phyloP scores from a whole-genome alignment of 2,113 vertebrate genomes.

The Rattus norvegicus region GRCr8 NC_086025.1:79498001-79498500 shows the following conservation, averaged over 20 bases:
- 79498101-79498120: not conserved
- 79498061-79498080: not conserved
- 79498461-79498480: not conserved
- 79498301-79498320: not conserved
- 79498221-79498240: not conserved
- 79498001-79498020: not conserved
- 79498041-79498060: not conserved
- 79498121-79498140: not conserved
- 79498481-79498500: not conserved
- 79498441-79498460: not conserved
- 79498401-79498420: not conserved
- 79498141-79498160: not conserved
- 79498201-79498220: not conserved
- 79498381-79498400: not conserved
- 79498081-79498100: not conserved
- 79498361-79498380: not conserved
- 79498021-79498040: not conserved
- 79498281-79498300: not conserved
- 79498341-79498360: not conserved
- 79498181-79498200: not conserved
- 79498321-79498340: not conserved
- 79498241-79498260: not conserved
- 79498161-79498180: not conserved
- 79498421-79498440: not conserved
- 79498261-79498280: not conserved